Conservation (phyloP, 2,113 vertebrate species). For the Burhinus bistriatus region DNA sequence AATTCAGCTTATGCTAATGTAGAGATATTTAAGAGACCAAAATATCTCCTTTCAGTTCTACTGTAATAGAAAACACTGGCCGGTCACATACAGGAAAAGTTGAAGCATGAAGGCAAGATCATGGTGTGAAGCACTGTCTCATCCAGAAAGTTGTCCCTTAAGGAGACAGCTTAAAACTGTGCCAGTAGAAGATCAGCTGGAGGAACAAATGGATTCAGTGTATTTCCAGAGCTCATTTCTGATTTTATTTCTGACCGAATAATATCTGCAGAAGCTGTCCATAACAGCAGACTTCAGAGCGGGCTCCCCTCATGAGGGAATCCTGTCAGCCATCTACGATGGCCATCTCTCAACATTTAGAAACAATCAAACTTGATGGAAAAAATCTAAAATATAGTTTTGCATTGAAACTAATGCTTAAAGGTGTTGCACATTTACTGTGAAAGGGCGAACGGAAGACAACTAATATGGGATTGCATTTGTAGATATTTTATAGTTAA, state of each 20-base stretch:
- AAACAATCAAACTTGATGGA: background rate
- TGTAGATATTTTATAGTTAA: background rate
- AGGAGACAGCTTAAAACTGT: background rate
- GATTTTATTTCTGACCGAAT: background rate
- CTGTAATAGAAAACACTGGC: background rate
- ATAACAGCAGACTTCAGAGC: background rate
- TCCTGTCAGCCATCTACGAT: background rate
- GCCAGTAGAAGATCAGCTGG: background rate
- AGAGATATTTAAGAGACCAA: background rate
- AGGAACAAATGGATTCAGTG: background rate
- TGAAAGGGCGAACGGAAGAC: background rate
- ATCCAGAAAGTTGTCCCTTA: background rate
- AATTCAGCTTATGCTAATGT: background rate
- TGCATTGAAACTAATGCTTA: background rate
- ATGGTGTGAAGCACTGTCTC: background rate
- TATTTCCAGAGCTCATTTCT: background rate
- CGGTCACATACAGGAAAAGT: background rate
- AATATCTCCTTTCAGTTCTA: background rate
- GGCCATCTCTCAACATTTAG: background rate
- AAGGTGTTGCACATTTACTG: background rate
- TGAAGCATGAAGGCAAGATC: background rate
- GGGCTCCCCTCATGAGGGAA: background rate
- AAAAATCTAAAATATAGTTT: background rate
- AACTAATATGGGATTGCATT: background rate
- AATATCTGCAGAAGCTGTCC: background rate